Evolutionary conservation across 2,888 invertebrate genomes (phyloP), one percentile per base, ranked within the genome.

Genomic region (Aproaerema taeniolella): DNA sequence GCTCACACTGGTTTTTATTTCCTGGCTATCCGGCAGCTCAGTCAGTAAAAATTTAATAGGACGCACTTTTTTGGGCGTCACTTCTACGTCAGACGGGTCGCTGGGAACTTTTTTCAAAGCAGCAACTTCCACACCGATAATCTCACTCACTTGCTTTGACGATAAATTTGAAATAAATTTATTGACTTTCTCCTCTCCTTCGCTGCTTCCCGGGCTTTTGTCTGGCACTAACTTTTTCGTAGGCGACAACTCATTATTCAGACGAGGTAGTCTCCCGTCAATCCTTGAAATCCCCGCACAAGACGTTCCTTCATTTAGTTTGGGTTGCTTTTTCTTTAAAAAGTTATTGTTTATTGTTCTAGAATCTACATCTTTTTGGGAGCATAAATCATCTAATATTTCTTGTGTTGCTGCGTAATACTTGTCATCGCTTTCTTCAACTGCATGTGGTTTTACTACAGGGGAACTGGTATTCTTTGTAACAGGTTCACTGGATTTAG

Each of bases 331-430:
- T 4, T 20, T 20, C 7, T 20, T 4, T 20, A 6, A 6, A 20
- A 7, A 4, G 20, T 58, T 49, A 16, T 56, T 36, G 17, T 29
- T 35, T 26, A 10, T 10, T 6, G 6, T 28, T n/a, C 4, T 31
- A 9, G 40, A 34, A 32, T 53, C 49, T 1, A 52, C 43, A 7
- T 58, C 49, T 53, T 40, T 60, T 60, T 83, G 82, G 12, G 79
- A 58, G 45, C 69, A 79, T 34, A 85, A 57, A 46, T 85, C 85
- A 16, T 70, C 49, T 9, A 61, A 54, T 43, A 86, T 53, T 13
- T 85, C 80, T 62, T 86, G 85, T 5, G 85, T 86, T 5, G 64
- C 60, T 25, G 58, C 53, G 50, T 86, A 85, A 55, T 74, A 82
- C 43, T 69, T 69, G 12, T 67, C 58, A 31, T 68, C 60, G 7